These are phyloP conservation scores for Naso thynnoides DNA, from an alignment of 2,797 vertebrate genomes.

Conservation along the genomic window DNA sequence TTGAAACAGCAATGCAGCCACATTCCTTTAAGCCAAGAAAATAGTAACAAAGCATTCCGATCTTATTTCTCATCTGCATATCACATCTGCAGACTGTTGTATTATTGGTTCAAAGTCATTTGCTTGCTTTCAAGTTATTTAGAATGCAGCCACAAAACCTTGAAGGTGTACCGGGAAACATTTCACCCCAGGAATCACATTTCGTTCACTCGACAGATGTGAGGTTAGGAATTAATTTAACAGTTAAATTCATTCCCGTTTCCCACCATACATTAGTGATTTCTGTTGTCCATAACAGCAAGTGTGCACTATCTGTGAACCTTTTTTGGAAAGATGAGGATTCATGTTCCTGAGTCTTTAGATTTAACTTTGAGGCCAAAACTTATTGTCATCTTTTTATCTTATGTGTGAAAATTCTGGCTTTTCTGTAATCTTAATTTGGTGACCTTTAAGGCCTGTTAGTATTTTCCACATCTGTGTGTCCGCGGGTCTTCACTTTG, in stretches of 20 bases:
- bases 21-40: not conserved
- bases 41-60: slow-evolving; percentile 4
- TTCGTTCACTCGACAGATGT: not conserved
- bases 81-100: not conserved
- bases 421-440: not conserved
- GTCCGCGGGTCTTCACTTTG: no score
- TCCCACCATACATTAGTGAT: not conserved
- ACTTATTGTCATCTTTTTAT: not conserved
- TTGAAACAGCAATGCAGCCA: not conserved
- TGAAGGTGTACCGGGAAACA: not conserved
- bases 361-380: not conserved
- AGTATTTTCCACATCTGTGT: no score
- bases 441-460: no score
- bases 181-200: not conserved
- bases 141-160: not conserved
- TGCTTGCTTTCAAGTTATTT: not conserved
- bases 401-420: not conserved
- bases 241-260: no score
- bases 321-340: not conserved
- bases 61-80: no score
- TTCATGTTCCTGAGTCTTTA: not conserved
- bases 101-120: not conserved
- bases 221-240: not conserved
- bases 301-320: not conserved
- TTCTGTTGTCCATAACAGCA: not conserved